Base-by-base conservation (phyloP, 2,113 vertebrate genomes). In the Apistogramma diplotaenia region DNA sequence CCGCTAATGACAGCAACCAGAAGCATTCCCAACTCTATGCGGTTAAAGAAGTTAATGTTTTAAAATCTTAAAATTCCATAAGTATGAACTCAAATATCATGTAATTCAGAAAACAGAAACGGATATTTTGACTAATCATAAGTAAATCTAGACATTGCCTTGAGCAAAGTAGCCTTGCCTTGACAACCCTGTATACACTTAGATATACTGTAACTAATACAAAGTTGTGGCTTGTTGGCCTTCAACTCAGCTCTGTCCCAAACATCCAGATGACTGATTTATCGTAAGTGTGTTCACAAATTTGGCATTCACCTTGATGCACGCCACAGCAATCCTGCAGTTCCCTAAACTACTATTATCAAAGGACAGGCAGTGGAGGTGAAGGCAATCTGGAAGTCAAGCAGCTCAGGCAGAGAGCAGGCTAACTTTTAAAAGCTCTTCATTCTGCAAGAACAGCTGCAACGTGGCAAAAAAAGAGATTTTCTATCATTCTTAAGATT, bases 351-450 rank as follows among this genome's bases (percentile, higher is more conserved):
- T 8, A 27, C 65, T 29, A 67, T 67, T 37, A 72, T 60, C 58
- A 49, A 56, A 8, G 40, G 46, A 51, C 49, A 37, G 35, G 21
- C 21, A 62, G 76, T 12, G 21, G 27, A 76, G 55, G 53, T 67
- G 67, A 82, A 72, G 21, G 60, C 10, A 71, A 85, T 87, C 70
- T 75, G 65, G 71, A 81, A 59, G 79, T 74, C 65, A 13, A 55
- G 33, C 74, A 49, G 81, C 23, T 57, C 4, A 6, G 56, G 74
- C 55, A 75, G 58, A 60, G 5, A 53, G 46, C 37, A 25, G 25
- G 13, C 40, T 58, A 27, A 53, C 85, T 75, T 81, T 57, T 75
- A 59, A 65, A 51, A 54, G 71, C 8, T 1, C n/a, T 40, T 31
- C 60, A 54, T 51, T 58, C 62, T 8, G 9, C 40, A 37, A 72